These are phyloP conservation scores for Polia nebulosa DNA, from an alignment of 2,888 invertebrate species.

Conservation along the genomic window DNA sequence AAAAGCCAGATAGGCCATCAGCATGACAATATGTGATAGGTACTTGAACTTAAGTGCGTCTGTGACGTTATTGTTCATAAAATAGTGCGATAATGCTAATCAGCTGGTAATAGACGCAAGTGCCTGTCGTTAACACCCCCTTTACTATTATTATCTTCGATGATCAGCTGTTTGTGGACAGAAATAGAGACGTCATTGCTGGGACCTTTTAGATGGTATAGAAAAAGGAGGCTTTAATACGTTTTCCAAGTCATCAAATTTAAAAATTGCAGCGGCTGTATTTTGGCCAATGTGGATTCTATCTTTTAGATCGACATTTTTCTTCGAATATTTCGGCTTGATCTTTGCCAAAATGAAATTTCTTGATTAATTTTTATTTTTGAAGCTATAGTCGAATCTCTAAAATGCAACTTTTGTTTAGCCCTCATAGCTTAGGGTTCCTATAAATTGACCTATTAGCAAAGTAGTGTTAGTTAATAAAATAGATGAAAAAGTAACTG, in stretches of 20 bases:
- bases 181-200: conserved; percentile 9
- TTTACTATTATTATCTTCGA: conserved; percentile 26
- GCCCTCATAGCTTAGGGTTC: neutral
- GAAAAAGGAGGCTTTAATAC: neutral
- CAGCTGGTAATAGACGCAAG: conserved; percentile 38
- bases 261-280: neutral
- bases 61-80: conserved; percentile 41
- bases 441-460: conserved; percentile 1
- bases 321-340: neutral
- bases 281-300: no score
- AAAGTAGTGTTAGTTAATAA: neutral
- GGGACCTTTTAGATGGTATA: neutral
- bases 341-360: neutral
- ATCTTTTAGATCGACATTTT: neutral
- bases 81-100: conserved; percentile 36
- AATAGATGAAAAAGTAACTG: conserved; percentile 14
- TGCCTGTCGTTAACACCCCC: conserved; percentile 17
- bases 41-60: conserved; percentile 23
- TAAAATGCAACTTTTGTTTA: neutral
- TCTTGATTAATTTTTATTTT: neutral
- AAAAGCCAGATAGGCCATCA: conserved; percentile 10
- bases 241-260: neutral
- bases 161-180: conserved; percentile 37
- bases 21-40: conserved; percentile 16
- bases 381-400: neutral